Conservation (phyloP, 2,113 vertebrate species). For the Notothenia coriiceps region DNA sequence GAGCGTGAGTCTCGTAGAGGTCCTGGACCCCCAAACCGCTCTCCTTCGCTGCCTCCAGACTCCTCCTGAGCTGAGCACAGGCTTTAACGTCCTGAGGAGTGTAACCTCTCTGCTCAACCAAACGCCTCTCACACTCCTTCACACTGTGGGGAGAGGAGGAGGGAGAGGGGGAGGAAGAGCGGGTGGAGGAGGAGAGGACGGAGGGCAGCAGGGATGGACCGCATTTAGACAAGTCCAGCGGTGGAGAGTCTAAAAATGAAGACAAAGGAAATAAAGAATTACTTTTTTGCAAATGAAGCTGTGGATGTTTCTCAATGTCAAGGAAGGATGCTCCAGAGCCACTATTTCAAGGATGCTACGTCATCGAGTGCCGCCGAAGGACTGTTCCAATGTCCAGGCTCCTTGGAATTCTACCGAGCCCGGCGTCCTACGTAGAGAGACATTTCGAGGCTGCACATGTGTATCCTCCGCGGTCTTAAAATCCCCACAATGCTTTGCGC, state of each 20-base stretch:
- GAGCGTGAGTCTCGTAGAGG: conserved; percentile 73
- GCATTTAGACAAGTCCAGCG: conserved; percentile 76
- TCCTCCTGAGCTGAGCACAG: conserved; percentile 75
- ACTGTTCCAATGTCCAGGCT: too few relatives aligned
- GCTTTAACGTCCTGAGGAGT: conserved; percentile 78
- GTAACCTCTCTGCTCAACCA: conserved; percentile 78
- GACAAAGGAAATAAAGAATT: neutral
- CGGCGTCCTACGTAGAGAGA: too few relatives aligned
- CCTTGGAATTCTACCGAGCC: too few relatives aligned
- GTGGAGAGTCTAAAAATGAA: conserved; percentile 69
- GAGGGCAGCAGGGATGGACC: conserved; percentile 83
- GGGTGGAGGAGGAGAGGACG: conserved; percentile 82
- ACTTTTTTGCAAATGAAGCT: neutral
- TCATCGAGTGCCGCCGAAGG: too few relatives aligned
- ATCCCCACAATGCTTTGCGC: too few relatives aligned
- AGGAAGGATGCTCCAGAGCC: too few relatives aligned
- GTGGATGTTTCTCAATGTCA: neutral
- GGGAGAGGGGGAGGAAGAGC: conserved; percentile 54
- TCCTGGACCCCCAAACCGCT: conserved; percentile 83
- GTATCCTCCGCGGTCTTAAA: too few relatives aligned
- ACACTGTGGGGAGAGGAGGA: conserved; percentile 72
- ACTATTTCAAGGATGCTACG: too few relatives aligned
- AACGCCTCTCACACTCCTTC: conserved; percentile 54
- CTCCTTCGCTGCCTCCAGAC: conserved; percentile 80
- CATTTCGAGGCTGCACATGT: too few relatives aligned